Percentiles rank a stretch among this genome's conserved stretches.
These are phyloP conservation scores for Agrotis segetum DNA, from an alignment of 2,888 invertebrate species.

Conservation along the genomic window DNA sequence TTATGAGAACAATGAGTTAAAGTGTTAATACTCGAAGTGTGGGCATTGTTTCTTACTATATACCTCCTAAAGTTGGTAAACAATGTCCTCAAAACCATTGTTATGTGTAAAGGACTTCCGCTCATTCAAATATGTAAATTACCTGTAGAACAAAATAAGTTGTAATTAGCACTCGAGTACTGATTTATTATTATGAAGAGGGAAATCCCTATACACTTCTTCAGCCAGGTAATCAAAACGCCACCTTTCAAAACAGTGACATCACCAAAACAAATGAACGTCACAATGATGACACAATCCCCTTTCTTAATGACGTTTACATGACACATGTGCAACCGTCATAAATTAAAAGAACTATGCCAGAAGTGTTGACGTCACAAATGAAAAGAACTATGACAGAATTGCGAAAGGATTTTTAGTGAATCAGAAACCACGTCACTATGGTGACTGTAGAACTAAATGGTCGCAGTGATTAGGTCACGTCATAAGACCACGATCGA, in stretches of 20 bases:
- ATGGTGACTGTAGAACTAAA: conserved; percentile 6
- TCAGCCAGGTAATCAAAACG: background rate
- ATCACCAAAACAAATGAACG: conserved; percentile 24
- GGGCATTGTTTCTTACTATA: background rate
- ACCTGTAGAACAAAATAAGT: conserved; percentile 3
- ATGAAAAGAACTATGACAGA: conserved; percentile 18
- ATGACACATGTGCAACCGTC: conserved; percentile 1
- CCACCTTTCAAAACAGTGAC: conserved; percentile 1
- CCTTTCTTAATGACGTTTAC: conserved; percentile 24
- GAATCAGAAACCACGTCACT: conserved; percentile 48
- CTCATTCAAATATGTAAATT: conserved; percentile 38
- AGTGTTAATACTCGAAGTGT: conserved; percentile 3
- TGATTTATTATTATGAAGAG: background rate
- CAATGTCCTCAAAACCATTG: conserved; percentile 11
- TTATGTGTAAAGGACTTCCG: conserved; percentile 22
- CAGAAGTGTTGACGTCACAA: conserved; percentile 25
- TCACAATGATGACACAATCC: conserved; percentile 30
- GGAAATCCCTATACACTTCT: conserved; percentile 36
- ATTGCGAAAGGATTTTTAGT: conserved; percentile 39
- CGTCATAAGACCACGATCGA: conserved; percentile 39
- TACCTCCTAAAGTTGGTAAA: conserved; percentile 11
- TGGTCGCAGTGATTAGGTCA: conserved; percentile 40
- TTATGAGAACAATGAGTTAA: conserved; percentile 18
- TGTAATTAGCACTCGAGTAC: background rate
- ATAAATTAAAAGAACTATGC: conserved; percentile 16